Evolutionary conservation across 2,113 vertebrate species (phyloP), one percentile per base, ranked within the genome.

Genomic region (Xyliphius kryptos): DNA sequence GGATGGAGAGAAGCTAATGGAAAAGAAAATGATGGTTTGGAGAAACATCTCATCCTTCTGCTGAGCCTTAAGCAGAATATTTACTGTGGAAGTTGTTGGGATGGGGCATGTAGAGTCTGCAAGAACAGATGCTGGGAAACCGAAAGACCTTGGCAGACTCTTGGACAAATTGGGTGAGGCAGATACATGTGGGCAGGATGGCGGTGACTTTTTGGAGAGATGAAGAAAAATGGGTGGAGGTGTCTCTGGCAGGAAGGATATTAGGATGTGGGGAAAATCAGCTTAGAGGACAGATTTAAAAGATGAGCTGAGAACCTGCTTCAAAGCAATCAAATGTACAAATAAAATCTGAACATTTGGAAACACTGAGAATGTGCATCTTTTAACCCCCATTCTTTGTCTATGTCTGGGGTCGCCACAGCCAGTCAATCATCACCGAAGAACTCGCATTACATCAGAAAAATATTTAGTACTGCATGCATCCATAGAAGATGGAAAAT

Each of bases 11-110:
- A 20, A 48, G 13, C 26, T 15, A 36, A 15, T 43, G 19, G 2
- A 21, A 46, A 37, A 15, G 46, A n/a, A n/a, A n/a, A n/a, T n/a
- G n/a, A 63, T 6, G 6, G 61, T 12, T 36, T 10, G 20, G 16
- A 56, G 26, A n/a, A 9, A 44, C 52, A 37, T 56, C 75, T 77
- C 77, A 79, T 75, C 77, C 77, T 77, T 75, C 40, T 58, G 58
- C 26, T 68, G 61, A n/a, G n/a, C n/a, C n/a, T n/a, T n/a, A n/a
- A n/a, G n/a, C n/a, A n/a, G n/a, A 58, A 69, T 60, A 56, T 53
- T 62, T 50, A 57, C 53, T 20, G 53, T 20, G 50, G 26, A 22
- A 38, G 63, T 40, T 53, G 53, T 41, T 41, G 59, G 43, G 1
- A 46, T 17, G 22, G 50, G 19, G 41, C n/a, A 51, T 60, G 51